Conservation (phyloP, 2,888 invertebrate species). For the Macrophya annulata region DNA sequence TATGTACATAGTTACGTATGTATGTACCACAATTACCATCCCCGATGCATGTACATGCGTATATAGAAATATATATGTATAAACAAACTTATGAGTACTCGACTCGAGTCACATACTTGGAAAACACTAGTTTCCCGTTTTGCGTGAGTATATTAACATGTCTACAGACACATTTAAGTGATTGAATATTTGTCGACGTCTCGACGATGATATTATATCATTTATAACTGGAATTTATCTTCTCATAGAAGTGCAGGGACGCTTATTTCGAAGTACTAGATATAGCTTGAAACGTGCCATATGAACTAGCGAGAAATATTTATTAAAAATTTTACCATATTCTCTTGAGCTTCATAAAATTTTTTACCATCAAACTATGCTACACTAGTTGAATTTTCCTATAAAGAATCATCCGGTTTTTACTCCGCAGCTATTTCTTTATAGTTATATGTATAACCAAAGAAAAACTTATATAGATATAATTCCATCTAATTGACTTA, state of each 20-base stretch:
- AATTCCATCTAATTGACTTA: slow-evolving; percentile 1
- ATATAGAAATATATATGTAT: neutral
- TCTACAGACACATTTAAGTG: neutral
- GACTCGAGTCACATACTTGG: neutral
- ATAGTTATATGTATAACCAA: neutral
- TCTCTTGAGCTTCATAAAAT: too few relatives aligned
- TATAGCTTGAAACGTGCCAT: neutral
- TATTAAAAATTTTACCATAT: too few relatives aligned
- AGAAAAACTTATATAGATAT: neutral
- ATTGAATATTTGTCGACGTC: neutral
- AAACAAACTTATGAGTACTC: neutral
- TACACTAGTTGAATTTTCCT: too few relatives aligned
- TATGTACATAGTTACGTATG: neutral
- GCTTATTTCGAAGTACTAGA: neutral
- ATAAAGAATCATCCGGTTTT: too few relatives aligned
- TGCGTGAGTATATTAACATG: neutral
- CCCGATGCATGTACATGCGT: neutral
- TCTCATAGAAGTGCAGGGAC: neutral
- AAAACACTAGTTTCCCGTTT: neutral
- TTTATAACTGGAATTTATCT: neutral
- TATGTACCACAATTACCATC: neutral
- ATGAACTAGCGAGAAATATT: neutral
- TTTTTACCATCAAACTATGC: too few relatives aligned
- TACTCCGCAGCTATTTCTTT: neutral
- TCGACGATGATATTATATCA: neutral